phyloP scores from a whole-genome alignment of 2,888 invertebrate genomes.

The Proisotoma minuta region DNA sequence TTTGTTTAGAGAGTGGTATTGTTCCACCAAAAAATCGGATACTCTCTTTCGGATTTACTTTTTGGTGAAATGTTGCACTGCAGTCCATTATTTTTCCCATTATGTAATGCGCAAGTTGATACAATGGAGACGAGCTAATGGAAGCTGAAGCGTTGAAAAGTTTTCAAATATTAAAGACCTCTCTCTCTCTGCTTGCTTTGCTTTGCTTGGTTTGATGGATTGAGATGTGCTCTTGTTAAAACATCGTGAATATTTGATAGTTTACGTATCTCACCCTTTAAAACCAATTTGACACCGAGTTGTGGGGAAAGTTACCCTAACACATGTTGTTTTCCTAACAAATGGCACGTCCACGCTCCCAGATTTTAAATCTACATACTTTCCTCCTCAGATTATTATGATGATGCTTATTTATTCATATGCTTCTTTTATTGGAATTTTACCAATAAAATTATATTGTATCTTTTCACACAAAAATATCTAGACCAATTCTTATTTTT shows the following conservation, averaged over 20 bases:
- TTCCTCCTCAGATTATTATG: no score
- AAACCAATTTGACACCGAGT: neutral
- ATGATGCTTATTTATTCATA: no score
- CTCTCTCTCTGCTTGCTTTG: no score
- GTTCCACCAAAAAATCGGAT: conserved; percentile 1
- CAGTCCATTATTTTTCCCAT: neutral
- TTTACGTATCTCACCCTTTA: conserved; percentile 10
- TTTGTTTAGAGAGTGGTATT: neutral
- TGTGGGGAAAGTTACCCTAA: conserved; percentile 1
- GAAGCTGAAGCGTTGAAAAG: no score
- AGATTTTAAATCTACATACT: no score
- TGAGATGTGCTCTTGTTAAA: conserved; percentile 28
- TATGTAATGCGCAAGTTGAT: neutral
- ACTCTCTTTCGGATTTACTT: neutral
- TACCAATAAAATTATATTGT: no score
- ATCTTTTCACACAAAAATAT: no score
- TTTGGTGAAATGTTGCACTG: neutral
- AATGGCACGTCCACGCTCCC: conserved; percentile 28
- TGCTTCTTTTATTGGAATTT: no score
- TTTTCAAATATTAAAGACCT: no score
- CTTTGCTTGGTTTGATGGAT: neutral
- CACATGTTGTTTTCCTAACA: conserved; percentile 43
- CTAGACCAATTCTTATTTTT: no score
- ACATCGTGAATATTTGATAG: conserved; percentile 44
- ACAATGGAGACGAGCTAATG: neutral